Evolutionary conservation across 2,888 invertebrate genomes (phyloP), one percentile per base, ranked within the genome.

Genomic region (Drosophila suboccidentalis): DNA sequence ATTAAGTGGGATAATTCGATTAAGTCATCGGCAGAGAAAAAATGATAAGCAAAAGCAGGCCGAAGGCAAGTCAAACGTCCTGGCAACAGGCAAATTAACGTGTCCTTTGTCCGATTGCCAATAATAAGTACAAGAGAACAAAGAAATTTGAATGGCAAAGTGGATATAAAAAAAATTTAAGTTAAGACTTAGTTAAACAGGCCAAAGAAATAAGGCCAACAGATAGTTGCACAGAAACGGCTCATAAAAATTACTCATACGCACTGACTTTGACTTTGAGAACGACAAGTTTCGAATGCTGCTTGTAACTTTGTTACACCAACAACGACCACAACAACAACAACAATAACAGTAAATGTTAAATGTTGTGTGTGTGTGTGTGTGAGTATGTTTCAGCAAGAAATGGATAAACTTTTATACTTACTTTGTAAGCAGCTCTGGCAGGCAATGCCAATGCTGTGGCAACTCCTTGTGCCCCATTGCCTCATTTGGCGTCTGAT

Each of bases 191-290:
- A 47, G 15, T 15, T 17, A 47, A 47, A 32, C 47, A 32, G 53
- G 13, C 22, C 5, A 1, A 50, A 26, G 8, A 29, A 57, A 38
- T 43, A 46, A 51, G 61, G 22, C 58, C 36, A 60, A 62, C 51
- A 62, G 66, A 57, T 63, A 62, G 50, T 44, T 64, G 44, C 41
- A 55, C 36, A 49, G 34, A 32, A 38, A 55, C 22, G 55, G 69
- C 69, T 63, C 71, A 85, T 76, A 77, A 75, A 87, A 79, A 89
- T 89, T 82, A 87, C 86, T 85, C 90, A 89, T 89, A 85, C 90
- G 89, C 82, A 72, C 46, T 65, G 67, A 66, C 60, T 72, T 71
- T 72, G 75, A 83, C 67, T 64, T 62, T 63, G 67, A 72, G 53
- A 50, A 55, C 63, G 68, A 77, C 90, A 82, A 89, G 69, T 88